phyloP scores from a whole-genome alignment of 2,888 invertebrate species.

The Sesia bembeciformis region DNA sequence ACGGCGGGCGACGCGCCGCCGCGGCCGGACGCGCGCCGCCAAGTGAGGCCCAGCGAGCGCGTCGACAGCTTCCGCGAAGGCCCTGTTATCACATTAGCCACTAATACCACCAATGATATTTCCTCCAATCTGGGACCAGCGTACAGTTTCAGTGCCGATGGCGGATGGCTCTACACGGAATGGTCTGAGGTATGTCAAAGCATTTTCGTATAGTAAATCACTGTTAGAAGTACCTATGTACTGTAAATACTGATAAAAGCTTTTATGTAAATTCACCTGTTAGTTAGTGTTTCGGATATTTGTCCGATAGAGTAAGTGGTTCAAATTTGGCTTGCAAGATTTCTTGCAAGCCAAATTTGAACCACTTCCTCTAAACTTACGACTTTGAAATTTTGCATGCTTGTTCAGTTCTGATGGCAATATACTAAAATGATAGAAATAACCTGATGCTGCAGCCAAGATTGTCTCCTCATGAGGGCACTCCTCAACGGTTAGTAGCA shows the following conservation, averaged over 20 bases:
- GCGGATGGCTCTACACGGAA: constrained; percentile 75
- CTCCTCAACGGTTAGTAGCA: too few relatives aligned
- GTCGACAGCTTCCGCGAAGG: constrained; percentile 57
- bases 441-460: too few relatives aligned
- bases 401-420: too few relatives aligned
- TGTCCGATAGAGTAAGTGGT: too few relatives aligned
- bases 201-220: too few relatives aligned
- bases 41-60: constrained; percentile 49
- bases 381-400: too few relatives aligned
- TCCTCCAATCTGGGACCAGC: constrained; percentile 34
- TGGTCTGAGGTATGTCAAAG: constrained; percentile 67
- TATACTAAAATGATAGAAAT: too few relatives aligned
- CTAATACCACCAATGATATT: constrained; percentile 41
- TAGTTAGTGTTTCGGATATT: too few relatives aligned
- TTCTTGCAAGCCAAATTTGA: too few relatives aligned
- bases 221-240: neutral
- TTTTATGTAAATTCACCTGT: neutral
- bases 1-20: constrained; percentile 28
- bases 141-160: constrained; percentile 48
- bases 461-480: too few relatives aligned
- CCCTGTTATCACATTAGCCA: constrained; percentile 46
- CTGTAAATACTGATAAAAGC: neutral
- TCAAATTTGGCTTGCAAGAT: too few relatives aligned
- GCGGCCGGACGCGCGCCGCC: constrained; percentile 50
- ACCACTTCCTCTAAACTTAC: too few relatives aligned